Evolutionary conservation across 2,113 vertebrate species (phyloP), one percentile per base, ranked within the genome.

Genomic region (Ondatra zibethicus): DNA sequence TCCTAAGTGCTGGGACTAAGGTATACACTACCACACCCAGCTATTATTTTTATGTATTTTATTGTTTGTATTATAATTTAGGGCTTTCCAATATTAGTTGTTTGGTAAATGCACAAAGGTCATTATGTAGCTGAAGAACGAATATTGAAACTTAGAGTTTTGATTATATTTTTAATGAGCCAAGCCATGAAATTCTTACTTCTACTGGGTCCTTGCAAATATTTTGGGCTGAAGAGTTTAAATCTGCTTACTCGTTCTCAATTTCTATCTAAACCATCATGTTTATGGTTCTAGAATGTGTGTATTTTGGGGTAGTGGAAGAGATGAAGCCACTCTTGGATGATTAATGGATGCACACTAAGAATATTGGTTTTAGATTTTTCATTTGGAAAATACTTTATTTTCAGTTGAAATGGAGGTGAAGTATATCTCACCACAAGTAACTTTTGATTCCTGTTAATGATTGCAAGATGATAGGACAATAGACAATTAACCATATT

Each of bases 351-450:
- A 42, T 84, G 7, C 55, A 11, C 19, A 70, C 86, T 19, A 88
- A 65, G 50, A 96, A 63, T 65, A 73, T 88, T 70, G 1, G 19
- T 96, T 96, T 17, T 73, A 86, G 80, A 66, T 89, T 91, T 47
- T 92, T 91, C 5, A 45, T 31, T 92, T 45, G 63, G 42, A 89
- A 93, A 78, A 55, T 10, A 39, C 17, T 14, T 82, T 55, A 13
- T 66, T 96, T 95, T 92, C 93, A 52, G 7, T 89, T 97, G 72
- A 85, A 95, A 45, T 92, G 10, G 84, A 65, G 33, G 58, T 84
- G n/a, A 91, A 89, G 36, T 76, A 10, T 3, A 39, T 89, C 61
- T 84, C 77, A 63, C 50, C 45, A 52, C 76, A 91, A 84, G 86
- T 77, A 66, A 77, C 10, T 94, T 92, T 96, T 85, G 42, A 80